phyloP scores from a whole-genome alignment of 1,140 invertebrate species.

The Zaprionus gabonicus region DNA sequence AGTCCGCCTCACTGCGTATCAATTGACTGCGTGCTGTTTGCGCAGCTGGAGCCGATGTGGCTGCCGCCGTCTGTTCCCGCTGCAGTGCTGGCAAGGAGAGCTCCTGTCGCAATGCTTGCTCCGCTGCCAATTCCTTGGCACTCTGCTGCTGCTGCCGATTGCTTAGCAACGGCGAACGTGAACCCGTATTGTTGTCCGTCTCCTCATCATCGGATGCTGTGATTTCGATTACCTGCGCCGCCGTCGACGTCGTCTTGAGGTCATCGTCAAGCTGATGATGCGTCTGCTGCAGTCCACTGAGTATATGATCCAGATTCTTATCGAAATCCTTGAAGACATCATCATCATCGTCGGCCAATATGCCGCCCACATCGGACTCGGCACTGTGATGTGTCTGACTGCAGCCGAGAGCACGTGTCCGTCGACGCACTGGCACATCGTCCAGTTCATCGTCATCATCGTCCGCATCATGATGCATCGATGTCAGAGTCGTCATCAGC shows the following conservation, averaged over 20 bases:
- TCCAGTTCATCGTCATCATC: conserved; percentile 67
- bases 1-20: conserved; percentile 77
- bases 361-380: conserved; percentile 78
- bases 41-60: conserved; percentile 2
- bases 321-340: conserved; percentile 83
- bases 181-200: conserved; percentile 87
- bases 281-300: conserved; percentile 68
- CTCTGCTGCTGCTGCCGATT: conserved; percentile 56
- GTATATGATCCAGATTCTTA: conserved; percentile 76
- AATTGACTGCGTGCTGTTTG: conserved; percentile 28
- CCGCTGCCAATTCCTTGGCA: conserved; percentile 56
- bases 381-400: conserved; percentile 72
- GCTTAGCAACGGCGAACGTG: conserved; percentile 86
- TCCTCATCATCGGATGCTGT: conserved; percentile 79
- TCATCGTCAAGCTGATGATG: conserved; percentile 68
- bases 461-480: conserved; percentile 77
- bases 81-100: conserved; percentile 37
- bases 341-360: conserved; percentile 71
- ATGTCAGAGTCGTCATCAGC: conserved; percentile 45
- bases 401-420: conserved; percentile 68
- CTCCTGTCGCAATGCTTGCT: conserved; percentile 70
- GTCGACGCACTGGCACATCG: conserved; percentile 60
- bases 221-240: neutral
- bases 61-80: neutral
- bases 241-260: conserved; percentile 43